Conservation (phyloP, 2,888 invertebrate genomes). For the Mythimna pallens region DNA sequence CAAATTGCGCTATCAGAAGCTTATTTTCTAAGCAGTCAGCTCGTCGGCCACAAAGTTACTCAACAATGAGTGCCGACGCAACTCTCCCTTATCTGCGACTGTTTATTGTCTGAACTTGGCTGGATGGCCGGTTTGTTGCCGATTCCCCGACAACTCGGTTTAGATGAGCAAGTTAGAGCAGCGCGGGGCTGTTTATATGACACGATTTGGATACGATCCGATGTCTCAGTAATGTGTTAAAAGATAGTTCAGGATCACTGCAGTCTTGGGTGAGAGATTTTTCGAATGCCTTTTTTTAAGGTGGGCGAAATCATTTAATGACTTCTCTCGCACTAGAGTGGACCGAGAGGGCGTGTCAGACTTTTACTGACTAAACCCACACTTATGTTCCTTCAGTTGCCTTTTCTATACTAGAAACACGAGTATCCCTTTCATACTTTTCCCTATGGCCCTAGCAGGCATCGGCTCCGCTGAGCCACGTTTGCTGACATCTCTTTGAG, state of each 20-base stretch:
- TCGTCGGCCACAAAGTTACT: conserved; percentile 62
- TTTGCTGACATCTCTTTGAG: no score
- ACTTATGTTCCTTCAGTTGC: no score
- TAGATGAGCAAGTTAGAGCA: conserved; percentile 85
- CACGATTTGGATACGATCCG: conserved; percentile 63
- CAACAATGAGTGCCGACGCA: conserved; percentile 69
- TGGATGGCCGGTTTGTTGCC: conserved; percentile 85
- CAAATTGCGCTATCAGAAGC: conserved; percentile 67
- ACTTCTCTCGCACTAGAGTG: no score
- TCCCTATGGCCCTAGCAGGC: no score
- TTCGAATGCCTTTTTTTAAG: no score
- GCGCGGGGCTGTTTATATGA: conserved; percentile 68
- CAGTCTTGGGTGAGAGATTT: no score
- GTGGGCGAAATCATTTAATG: no score
- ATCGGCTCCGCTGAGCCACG: no score
- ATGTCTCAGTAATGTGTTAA: not conserved
- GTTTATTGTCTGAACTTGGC: conserved; percentile 88
- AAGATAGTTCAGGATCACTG: not conserved
- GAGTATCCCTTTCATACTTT: no score
- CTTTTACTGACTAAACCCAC: no score
- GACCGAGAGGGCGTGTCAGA: no score
- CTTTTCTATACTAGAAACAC: no score
- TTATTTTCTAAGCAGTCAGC: conserved; percentile 76
- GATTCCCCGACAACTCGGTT: conserved; percentile 82
- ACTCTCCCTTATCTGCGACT: conserved; percentile 82